A percentile compares a stretch with the other conserved stretches of the same genome.
Conservation (phyloP, 2,113 vertebrate genomes). For the Cottus gobio region DNA sequence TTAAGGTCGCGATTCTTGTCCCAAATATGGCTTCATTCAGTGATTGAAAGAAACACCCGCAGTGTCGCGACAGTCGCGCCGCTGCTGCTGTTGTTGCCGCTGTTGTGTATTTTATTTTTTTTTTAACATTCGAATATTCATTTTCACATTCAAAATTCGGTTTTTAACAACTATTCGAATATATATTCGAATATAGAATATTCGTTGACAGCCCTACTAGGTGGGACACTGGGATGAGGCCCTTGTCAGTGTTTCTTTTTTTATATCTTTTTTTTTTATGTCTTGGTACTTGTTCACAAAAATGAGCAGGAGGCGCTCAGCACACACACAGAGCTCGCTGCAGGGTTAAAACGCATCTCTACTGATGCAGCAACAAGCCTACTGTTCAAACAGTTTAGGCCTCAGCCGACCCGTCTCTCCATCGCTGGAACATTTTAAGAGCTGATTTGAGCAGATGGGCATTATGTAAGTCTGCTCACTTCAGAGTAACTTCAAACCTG, state of each 20-base stretch:
- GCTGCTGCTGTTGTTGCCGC: too few species aligned
- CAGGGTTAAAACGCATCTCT: constrained; percentile 20
- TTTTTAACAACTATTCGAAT: too few species aligned
- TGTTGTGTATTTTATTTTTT: too few species aligned
- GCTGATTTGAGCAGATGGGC: neutral
- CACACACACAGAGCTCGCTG: neutral
- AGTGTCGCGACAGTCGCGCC: too few species aligned
- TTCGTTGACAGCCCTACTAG: too few species aligned
- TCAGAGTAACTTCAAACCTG: neutral
- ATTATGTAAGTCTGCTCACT: neutral
- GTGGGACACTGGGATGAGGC: too few species aligned
- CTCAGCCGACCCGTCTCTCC: neutral
- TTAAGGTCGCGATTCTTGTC: too few species aligned
- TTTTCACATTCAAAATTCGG: too few species aligned
- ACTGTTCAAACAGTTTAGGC: neutral
- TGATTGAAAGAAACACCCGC: too few species aligned
- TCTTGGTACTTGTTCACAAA: neutral
- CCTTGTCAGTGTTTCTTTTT: neutral
- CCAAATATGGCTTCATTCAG: too few species aligned
- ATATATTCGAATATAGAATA: too few species aligned
- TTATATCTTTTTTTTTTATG: neutral
- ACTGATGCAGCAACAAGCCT: constrained; percentile 41
- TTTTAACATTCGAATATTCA: too few species aligned
- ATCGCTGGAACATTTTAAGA: neutral
- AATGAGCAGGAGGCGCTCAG: neutral